Percentiles rank a stretch among this genome's conserved stretches.
phyloP scores from a whole-genome alignment of 2,797 vertebrate genomes.

The Danionella dracula region DNA sequence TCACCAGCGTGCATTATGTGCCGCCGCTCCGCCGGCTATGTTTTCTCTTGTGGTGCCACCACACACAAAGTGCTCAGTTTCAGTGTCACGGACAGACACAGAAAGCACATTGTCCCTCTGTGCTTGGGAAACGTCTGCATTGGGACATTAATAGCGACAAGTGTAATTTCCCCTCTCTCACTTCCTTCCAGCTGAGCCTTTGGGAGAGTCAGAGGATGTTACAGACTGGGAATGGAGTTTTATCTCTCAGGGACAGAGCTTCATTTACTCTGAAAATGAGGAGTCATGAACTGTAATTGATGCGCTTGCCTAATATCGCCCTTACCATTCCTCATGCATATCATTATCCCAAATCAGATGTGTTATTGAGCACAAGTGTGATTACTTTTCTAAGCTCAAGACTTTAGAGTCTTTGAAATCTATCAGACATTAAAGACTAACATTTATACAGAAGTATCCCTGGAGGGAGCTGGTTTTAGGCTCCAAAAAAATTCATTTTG shows the following conservation, averaged over 20 bases:
- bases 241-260: constrained; percentile 36
- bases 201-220: constrained; percentile 11
- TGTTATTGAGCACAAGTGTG: not conserved
- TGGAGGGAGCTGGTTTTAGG: no score
- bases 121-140: constrained; percentile 68
- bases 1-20: constrained; percentile 52
- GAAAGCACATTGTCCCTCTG: constrained; percentile 60
- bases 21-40: constrained; percentile 53
- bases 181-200: constrained; percentile 58
- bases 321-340: not conserved
- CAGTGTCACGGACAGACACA: constrained; percentile 62
- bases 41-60: constrained; percentile 59
- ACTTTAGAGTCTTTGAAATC: no score
- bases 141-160: constrained; percentile 67
- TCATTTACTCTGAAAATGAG: constrained; percentile 59
- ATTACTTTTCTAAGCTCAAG: not conserved
- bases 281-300: constrained; percentile 50
- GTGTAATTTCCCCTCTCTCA: constrained; percentile 57
- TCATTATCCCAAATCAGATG: not conserved
- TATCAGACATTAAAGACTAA: not conserved
- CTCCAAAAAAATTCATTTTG: no score
- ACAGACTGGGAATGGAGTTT: constrained; percentile 46
- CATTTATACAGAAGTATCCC: no score
- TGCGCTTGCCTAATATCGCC: not conserved
- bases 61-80: constrained; percentile 55